Evolutionary conservation across 2,888 invertebrate species (phyloP), one percentile per base, ranked within the genome.

Genomic region (Epistrophe grossulariae): DNA sequence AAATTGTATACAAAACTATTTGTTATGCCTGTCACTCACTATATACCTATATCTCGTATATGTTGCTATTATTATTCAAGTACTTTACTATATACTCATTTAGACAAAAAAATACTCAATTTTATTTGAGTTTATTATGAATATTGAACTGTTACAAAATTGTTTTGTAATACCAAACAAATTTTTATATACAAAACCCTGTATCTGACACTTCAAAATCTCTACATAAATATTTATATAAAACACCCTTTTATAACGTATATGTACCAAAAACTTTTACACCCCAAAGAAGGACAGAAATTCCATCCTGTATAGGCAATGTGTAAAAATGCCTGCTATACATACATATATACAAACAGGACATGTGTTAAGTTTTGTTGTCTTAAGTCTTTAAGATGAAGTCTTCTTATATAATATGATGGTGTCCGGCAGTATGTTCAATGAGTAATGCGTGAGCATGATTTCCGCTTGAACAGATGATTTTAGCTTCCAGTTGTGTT

Each of bases 401-500:
- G 72, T 84, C 71, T 72, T 31, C 31, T 9, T 1, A 62, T n/a
- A n/a, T n/a, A n/a, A n/a, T n/a, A 64, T 77, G 80, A 77, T 80
- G 80, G 72, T 84, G 80, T 77, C 84, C 60, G 68, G 80, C 72
- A 77, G 60, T 68, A 66, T 68, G 76, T 77, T 35, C 66, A 72
- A 77, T 77, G 77, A 77, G 72, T 84, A 80, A 84, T 84, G 84
- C 72, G 84, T 84, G 52, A 77, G 66, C 66, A 77, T 84, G 77
- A 84, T 80, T 84, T 84, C 80, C 80, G 71, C 72, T 84, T 60
- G 80, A 84, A 50, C 77, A 80, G 72, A 77, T 80, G 60, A 84
- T 77, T 80, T 80, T n/a, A 38, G 50, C n/a, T 50, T 40, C 50
- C 35, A 40, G 45, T 38, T 57, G 24, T 43, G 45, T 43, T 66